Conservation (phyloP, 2,797 vertebrate genomes). For the Acestrorhynchus altus region DNA sequence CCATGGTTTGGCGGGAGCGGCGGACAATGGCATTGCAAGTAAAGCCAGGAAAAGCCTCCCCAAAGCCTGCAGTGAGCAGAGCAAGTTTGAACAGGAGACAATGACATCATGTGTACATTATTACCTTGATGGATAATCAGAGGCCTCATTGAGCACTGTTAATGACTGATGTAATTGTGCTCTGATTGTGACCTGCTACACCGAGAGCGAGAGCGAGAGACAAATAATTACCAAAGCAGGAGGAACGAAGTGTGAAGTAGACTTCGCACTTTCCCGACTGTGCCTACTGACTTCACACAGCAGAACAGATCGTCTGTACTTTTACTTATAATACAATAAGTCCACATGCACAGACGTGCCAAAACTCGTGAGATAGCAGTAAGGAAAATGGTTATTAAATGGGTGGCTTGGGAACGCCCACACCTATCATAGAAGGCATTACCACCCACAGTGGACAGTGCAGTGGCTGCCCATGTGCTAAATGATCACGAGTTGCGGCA, state of each 20-base stretch:
- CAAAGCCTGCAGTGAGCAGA: background rate
- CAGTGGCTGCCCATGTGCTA: too few species aligned
- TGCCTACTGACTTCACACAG: conserved; percentile 7
- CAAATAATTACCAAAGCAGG: conserved; percentile 13
- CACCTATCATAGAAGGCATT: too few species aligned
- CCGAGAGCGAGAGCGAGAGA: background rate
- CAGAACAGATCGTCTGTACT: background rate
- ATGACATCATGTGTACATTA: conserved; percentile 6
- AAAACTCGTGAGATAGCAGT: too few species aligned
- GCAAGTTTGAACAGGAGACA: background rate
- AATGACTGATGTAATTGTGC: conserved; percentile 16
- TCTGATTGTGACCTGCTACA: conserved; percentile 17
- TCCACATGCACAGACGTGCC: background rate
- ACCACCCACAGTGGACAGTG: too few species aligned
- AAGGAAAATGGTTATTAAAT: too few species aligned
- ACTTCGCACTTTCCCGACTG: background rate
- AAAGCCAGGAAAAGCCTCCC: conserved; percentile 10
- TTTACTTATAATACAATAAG: too few species aligned
- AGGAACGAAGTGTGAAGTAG: conserved; percentile 1
- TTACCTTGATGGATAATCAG: conserved; percentile 5
- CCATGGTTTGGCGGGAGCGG: conserved; percentile 21
- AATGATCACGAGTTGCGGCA: too few species aligned
- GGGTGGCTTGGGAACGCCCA: too few species aligned
- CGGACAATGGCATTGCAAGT: conserved; percentile 17
- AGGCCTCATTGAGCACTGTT: conserved; percentile 16